Percentiles rank a stretch among this genome's conserved stretches.
phyloP scores from a whole-genome alignment of 2,888 invertebrate genomes.

The Callyntrura guangdongensis region DNA sequence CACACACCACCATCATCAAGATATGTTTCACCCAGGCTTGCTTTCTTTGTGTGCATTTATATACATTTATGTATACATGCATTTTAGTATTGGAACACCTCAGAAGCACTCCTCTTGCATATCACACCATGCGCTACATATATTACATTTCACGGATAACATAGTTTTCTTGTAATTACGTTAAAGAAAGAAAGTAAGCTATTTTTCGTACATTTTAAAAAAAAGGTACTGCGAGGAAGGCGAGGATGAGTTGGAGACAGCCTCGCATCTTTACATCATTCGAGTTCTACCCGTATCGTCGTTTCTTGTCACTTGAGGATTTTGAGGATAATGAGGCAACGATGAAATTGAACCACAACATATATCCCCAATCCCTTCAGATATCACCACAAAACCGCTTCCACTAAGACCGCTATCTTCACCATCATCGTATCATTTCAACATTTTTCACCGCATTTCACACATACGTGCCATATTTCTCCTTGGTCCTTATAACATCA shows the following conservation, averaged over 20 bases:
- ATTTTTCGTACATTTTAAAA: too few species aligned
- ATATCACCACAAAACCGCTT: constrained; percentile 21
- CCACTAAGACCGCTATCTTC: neutral
- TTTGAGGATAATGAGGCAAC: constrained; percentile 63
- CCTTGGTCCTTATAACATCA: neutral
- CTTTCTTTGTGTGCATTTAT: neutral
- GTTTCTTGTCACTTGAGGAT: constrained; percentile 38
- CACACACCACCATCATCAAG: constrained; percentile 36
- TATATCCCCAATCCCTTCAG: constrained; percentile 11
- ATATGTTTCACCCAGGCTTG: neutral
- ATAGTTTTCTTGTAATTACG: too few species aligned
- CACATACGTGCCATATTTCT: neutral
- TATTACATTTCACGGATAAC: too few species aligned
- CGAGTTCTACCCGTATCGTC: neutral
- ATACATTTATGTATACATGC: neutral
- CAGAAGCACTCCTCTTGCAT: neutral
- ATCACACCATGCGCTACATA: too few species aligned
- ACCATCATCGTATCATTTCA: neutral
- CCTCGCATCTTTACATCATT: neutral
- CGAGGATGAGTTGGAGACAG: neutral
- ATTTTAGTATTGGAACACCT: too few species aligned
- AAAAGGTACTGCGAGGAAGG: too few species aligned
- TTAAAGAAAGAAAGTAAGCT: too few species aligned
- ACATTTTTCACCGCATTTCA: neutral
- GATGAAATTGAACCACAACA: constrained; percentile 55